phyloP scores from a whole-genome alignment of 1,140 invertebrate genomes.

The Paralvinella palmiformis region DNA sequence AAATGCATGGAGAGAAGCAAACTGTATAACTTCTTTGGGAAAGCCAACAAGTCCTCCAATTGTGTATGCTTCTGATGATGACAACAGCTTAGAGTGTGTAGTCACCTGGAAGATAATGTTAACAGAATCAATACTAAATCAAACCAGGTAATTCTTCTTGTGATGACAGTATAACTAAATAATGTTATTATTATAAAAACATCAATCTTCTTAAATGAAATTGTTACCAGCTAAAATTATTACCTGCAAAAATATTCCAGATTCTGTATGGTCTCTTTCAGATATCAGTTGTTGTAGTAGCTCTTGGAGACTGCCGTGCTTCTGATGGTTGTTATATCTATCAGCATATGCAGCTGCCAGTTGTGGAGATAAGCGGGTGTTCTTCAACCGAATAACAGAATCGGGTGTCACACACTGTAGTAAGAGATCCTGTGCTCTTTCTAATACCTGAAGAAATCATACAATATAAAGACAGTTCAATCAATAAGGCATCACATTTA shows the following conservation, averaged over 20 bases:
- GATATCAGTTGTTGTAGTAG: conserved; percentile 22
- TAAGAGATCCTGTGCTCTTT: conserved; percentile 20
- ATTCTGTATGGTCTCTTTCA: background rate
- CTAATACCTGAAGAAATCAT: conserved; percentile 22
- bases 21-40: conserved; percentile 7
- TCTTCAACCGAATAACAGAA: conserved; percentile 24
- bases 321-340: conserved; percentile 32
- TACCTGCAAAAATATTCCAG: no score
- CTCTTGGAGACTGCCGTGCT: conserved; percentile 30
- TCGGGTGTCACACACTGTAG: conserved; percentile 32
- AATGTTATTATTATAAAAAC: no score
- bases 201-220: no score
- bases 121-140: no score
- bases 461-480: no score
- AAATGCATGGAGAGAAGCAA: conserved; percentile 20
- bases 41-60: conserved; percentile 6
- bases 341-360: conserved; percentile 2
- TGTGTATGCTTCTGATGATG: conserved; percentile 8
- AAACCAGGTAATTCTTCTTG: no score
- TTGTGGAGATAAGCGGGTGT: conserved; percentile 7
- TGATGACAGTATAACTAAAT: no score
- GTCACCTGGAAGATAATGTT: no score
- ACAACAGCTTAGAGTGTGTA: conserved; percentile 19
- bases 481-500: no score
- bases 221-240: no score